phyloP scores from a whole-genome alignment of 2,797 vertebrate species.

The Neosalanx taihuensis region DNA sequence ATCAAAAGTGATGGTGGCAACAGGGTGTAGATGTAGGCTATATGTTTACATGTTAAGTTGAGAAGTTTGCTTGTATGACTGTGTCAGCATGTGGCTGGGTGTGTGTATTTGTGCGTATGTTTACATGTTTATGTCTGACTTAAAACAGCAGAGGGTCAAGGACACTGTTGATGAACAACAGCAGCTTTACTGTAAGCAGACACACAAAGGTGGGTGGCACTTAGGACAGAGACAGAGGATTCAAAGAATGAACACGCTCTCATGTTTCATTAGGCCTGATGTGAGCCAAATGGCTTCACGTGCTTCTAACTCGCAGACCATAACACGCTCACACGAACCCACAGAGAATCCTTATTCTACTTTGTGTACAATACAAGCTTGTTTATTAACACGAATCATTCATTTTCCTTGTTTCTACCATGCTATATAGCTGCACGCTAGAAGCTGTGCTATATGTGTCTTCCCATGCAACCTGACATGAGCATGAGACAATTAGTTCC shows the following conservation, averaged over 20 bases:
- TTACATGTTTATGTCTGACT: not conserved
- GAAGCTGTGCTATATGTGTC: not conserved
- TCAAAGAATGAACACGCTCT: not conserved
- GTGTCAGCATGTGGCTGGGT: not conserved
- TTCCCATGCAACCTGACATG: not conserved
- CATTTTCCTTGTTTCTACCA: too few relatives aligned
- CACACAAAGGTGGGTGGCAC: not conserved
- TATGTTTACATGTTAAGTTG: not conserved
- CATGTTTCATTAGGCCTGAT: not conserved
- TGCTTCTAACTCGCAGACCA: not conserved
- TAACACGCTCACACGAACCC: not conserved
- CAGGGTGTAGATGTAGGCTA: conserved; percentile 8
- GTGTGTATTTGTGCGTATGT: not conserved
- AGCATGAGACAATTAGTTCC: not conserved
- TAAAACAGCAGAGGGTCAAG: not conserved
- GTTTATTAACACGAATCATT: not conserved
- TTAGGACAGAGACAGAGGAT: not conserved
- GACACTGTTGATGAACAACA: conserved; percentile 11
- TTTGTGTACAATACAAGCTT: not conserved
- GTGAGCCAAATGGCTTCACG: not conserved
- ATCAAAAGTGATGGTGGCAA: conserved; percentile 20
- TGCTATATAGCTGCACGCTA: too few relatives aligned
- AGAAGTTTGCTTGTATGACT: not conserved
- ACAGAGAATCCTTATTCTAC: not conserved
- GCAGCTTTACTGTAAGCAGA: conserved; percentile 11